Percentiles rank a stretch among this genome's conserved stretches.
phyloP scores from a whole-genome alignment of 1,140 invertebrate species.

The Chironomus tepperi region DNA sequence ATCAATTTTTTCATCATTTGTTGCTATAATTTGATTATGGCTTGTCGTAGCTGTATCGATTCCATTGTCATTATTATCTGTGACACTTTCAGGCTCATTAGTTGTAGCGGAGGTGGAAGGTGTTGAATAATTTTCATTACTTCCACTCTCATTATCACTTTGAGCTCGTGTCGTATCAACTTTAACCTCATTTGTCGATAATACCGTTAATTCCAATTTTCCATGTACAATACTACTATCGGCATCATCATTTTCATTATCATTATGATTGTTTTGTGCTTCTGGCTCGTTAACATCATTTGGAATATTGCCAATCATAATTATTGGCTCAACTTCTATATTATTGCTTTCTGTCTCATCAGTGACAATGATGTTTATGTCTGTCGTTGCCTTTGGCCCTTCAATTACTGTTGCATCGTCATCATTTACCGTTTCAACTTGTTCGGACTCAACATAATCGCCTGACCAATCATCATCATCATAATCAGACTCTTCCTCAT shows the following conservation, averaged over 20 bases:
- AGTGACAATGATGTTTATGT: neutral
- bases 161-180: neutral
- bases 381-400: conserved; percentile 28
- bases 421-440: conserved; percentile 36
- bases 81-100: too few relatives aligned
- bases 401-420: conserved; percentile 34
- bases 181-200: conserved; percentile 11
- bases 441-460: conserved; percentile 30
- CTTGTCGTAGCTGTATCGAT: too few relatives aligned
- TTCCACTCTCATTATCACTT: neutral
- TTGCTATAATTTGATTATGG: too few relatives aligned
- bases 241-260: neutral
- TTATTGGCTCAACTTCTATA: neutral
- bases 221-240: neutral
- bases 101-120: too few relatives aligned
- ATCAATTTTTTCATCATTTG: too few relatives aligned
- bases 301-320: neutral
- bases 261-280: neutral
- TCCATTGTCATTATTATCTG: too few relatives aligned
- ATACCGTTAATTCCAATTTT: conserved; percentile 19
- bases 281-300: neutral
- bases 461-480: conserved; percentile 30
- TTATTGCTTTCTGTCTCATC: neutral
- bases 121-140: too few relatives aligned
- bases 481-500: conserved; percentile 26